Conservation (phyloP, 2,888 invertebrate genomes). For the Trichogramma evanescens region DNA sequence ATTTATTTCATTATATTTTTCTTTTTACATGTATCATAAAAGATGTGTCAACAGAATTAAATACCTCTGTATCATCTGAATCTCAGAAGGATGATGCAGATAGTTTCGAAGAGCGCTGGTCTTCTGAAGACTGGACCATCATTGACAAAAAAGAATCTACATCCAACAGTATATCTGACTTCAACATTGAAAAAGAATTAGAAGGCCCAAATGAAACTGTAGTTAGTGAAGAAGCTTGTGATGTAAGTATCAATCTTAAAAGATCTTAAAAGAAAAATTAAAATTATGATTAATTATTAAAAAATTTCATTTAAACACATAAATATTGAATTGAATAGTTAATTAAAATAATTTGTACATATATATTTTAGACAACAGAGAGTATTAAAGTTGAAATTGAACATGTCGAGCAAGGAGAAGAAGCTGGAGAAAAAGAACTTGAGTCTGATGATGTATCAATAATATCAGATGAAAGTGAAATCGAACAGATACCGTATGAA, state of each 20-base stretch:
- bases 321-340: too few relatives aligned
- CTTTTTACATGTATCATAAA: too few relatives aligned
- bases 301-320: too few relatives aligned
- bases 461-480: conserved; percentile 24
- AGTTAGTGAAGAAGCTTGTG: conserved; percentile 4
- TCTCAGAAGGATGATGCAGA: not conserved
- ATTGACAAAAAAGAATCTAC: conserved; percentile 19
- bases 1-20: too few relatives aligned
- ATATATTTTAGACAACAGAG: conserved; percentile 11
- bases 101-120: conserved; percentile 16
- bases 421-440: conserved; percentile 13
- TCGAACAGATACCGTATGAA: conserved; percentile 7
- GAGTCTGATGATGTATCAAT: conserved; percentile 24
- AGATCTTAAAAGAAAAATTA: not conserved
- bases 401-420: conserved; percentile 9
- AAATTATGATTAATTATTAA: not conserved
- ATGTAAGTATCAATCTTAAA: conserved; percentile 4
- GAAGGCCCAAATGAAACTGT: not conserved
- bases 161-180: not conserved
- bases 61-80: too few relatives aligned
- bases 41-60: too few relatives aligned
- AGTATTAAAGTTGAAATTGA: not conserved
- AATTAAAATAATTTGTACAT: not conserved
- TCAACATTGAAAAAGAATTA: not conserved
- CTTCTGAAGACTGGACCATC: conserved; percentile 24